These are phyloP conservation scores for Homarus americanus DNA, from an alignment of 1,140 invertebrate genomes.

Conservation along the genomic window DNA sequence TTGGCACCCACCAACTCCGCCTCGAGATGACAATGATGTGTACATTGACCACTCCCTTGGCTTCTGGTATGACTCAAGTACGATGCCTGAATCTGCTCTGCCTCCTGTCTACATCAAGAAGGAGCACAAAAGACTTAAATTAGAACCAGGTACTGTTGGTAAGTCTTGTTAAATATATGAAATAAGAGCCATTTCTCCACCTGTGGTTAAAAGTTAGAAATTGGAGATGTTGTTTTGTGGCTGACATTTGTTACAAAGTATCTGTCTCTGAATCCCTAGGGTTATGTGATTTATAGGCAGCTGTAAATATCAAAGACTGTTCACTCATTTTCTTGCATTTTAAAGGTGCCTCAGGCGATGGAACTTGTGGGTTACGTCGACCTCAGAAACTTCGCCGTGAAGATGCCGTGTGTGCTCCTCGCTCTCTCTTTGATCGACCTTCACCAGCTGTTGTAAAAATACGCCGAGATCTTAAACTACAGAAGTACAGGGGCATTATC, in stretches of 20 bases:
- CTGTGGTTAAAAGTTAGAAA: no score
- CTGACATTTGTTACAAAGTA: no score
- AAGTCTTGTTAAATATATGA: constrained; percentile 52
- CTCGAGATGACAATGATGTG: constrained; percentile 92
- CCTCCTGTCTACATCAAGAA: constrained; percentile 92
- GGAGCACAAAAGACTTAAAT: constrained; percentile 84
- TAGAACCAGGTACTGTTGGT: constrained; percentile 81
- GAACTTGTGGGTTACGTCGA: constrained; percentile 72
- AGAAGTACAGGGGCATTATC: constrained; percentile 81
- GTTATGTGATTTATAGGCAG: no score
- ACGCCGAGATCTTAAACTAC: constrained; percentile 86
- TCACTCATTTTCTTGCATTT: not conserved
- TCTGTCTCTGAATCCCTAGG: no score
- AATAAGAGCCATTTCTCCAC: no score
- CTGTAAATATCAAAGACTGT: no score
- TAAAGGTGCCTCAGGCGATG: constrained; percentile 52
- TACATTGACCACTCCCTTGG: constrained; percentile 92
- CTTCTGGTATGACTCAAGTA: constrained; percentile 89
- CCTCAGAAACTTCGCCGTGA: constrained; percentile 83
- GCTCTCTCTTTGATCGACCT: constrained; percentile 93
- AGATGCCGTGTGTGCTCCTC: constrained; percentile 88
- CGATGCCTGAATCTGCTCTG: constrained; percentile 90
- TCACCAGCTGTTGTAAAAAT: constrained; percentile 87
- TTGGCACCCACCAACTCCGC: constrained; percentile 97
- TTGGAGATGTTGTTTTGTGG: no score